Evolutionary conservation across 2,888 invertebrate genomes (phyloP).

Genomic region (Biston stratarius): DNA sequence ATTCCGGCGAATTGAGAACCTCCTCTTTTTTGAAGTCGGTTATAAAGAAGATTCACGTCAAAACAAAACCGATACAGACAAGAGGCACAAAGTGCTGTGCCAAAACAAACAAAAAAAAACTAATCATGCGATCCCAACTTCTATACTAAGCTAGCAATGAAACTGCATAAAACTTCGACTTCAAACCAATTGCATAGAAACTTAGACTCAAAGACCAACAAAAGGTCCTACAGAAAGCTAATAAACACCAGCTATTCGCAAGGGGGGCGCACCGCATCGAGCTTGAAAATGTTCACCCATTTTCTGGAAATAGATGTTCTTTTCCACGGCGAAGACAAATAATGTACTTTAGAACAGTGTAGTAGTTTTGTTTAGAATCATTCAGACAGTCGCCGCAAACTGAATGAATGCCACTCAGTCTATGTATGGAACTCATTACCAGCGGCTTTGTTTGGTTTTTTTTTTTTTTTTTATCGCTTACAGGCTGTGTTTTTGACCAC

Average conservation of each 20-base stretch:
- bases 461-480: too few species aligned
- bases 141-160: not conserved
- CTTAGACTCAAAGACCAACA: constrained; percentile 34
- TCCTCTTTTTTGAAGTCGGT: too few species aligned
- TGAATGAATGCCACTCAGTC: not conserved
- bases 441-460: too few species aligned
- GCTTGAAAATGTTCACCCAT: constrained; percentile 45
- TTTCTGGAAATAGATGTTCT: constrained; percentile 44
- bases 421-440: too few species aligned
- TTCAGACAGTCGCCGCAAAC: not conserved
- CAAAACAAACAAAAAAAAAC: not conserved
- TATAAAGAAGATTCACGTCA: too few species aligned
- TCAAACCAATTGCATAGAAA: constrained; percentile 17
- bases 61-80: too few species aligned
- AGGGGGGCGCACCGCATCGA: constrained; percentile 38
- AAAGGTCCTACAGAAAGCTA: constrained; percentile 36
- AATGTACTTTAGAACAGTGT: constrained; percentile 29
- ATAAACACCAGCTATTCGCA: constrained; percentile 44
- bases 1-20: too few species aligned
- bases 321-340: constrained; percentile 42
- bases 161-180: constrained; percentile 14
- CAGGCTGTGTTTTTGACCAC: too few species aligned
- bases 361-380: constrained; percentile 24
- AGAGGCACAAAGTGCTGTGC: not conserved
- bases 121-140: not conserved